Conservation (phyloP, 1,140 invertebrate genomes). For the Caenorhabditis latens region DNA sequence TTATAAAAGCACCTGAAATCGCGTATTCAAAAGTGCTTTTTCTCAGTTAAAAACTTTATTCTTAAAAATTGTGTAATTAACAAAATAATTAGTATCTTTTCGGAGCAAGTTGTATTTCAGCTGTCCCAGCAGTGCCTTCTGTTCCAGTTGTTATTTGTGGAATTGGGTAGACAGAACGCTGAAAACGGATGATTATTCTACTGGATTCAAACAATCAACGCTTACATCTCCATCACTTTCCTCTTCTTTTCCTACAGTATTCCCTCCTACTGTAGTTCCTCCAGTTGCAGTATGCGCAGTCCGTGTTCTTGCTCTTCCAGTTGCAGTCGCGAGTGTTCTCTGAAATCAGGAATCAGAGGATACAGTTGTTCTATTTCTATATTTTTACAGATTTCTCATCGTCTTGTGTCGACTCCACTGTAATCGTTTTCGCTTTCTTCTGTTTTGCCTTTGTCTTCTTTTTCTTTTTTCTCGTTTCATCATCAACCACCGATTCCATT, state of each 20-base stretch:
- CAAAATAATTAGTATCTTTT: background rate
- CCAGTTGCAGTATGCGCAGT: too few species aligned
- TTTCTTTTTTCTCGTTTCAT: background rate
- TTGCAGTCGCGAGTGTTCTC: background rate
- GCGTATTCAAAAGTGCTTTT: too few species aligned
- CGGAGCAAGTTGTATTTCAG: background rate
- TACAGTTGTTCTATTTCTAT: background rate
- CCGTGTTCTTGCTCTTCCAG: too few species aligned
- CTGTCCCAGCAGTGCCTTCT: background rate
- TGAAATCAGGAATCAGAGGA: background rate
- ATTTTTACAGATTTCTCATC: background rate
- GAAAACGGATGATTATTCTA: too few species aligned
- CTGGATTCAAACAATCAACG: too few species aligned
- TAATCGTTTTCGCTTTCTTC: background rate
- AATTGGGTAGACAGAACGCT: background rate
- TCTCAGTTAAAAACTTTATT: too few species aligned
- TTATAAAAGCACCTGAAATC: too few species aligned
- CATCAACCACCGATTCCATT: background rate
- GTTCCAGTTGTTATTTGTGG: background rate
- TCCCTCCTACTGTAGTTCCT: too few species aligned
- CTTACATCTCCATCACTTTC: too few species aligned
- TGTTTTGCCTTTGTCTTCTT: background rate
- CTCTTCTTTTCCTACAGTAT: too few species aligned
- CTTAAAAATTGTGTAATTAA: too few species aligned
- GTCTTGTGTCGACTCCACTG: background rate